These are phyloP conservation scores for Oriolus oriolus DNA, from an alignment of 2,113 vertebrate species.

Conservation along the genomic window DNA sequence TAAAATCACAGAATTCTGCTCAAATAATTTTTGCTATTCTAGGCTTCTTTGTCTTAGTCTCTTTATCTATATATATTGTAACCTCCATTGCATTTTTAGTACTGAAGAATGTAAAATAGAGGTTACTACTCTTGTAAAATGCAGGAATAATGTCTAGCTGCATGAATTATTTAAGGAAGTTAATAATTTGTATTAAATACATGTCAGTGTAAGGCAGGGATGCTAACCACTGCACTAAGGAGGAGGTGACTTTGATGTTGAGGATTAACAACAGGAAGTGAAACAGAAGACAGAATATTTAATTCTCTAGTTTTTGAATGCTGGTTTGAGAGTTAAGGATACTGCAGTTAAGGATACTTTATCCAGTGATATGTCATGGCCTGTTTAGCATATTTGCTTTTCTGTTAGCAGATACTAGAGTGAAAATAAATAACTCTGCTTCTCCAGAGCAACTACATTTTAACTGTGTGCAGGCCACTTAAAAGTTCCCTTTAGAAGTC, in stretches of 20 bases:
- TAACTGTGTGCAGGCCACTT: slow-evolving; percentile 3
- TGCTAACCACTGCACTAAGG: slow-evolving; percentile 79
- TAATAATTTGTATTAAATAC: slow-evolving; percentile 64
- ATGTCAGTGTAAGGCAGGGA: slow-evolving; percentile 67
- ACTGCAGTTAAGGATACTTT: slow-evolving; percentile 6
- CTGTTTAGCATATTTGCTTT: slow-evolving; percentile 28
- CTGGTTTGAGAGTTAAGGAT: slow-evolving; percentile 66
- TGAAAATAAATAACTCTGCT: slow-evolving; percentile 34
- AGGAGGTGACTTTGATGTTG: slow-evolving; percentile 78
- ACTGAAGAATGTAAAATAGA: slow-evolving; percentile 41
- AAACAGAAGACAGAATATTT: slow-evolving; percentile 75
- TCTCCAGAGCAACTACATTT: not conserved
- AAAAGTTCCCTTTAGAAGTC: slow-evolving; percentile 53
- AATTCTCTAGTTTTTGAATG: slow-evolving; percentile 78
- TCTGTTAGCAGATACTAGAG: not conserved
- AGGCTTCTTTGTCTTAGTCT: slow-evolving; percentile 41
- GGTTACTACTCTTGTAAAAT: slow-evolving; percentile 55
- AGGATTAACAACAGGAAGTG: slow-evolving; percentile 79
- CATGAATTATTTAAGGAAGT: slow-evolving; percentile 61
- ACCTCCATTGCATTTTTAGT: slow-evolving; percentile 22
- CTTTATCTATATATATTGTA: not conserved
- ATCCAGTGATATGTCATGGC: not conserved
- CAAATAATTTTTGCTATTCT: slow-evolving; percentile 46
- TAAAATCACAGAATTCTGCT: not conserved
- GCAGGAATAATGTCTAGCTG: slow-evolving; percentile 49